Conservation (phyloP, 2,113 vertebrate genomes). For the Prolemur simus region DNA sequence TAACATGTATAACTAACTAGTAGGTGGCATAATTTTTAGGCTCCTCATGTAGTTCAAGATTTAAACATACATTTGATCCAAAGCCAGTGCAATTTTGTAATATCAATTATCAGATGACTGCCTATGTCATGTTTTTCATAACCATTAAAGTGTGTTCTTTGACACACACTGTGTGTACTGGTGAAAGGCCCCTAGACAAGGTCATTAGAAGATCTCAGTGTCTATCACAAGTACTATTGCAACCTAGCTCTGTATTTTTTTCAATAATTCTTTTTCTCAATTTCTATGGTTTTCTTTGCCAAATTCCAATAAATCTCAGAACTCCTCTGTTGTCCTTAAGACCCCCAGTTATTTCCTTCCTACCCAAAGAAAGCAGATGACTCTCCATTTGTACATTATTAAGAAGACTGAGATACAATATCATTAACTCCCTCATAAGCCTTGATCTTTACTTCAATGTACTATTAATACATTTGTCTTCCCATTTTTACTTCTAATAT, state of each 20-base stretch:
- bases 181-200: neutral
- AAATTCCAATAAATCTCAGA: neutral
- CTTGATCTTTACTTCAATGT: neutral
- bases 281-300: neutral
- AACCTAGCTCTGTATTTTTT: neutral
- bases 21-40: conserved; percentile 32
- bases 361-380: neutral
- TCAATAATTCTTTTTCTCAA: neutral
- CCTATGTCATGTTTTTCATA: neutral
- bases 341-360: neutral
- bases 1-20: neutral
- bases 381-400: neutral
- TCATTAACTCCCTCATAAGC: neutral
- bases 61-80: neutral
- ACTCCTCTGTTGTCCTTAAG: neutral
- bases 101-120: neutral
- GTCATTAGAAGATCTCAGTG: neutral
- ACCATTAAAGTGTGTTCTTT: neutral
- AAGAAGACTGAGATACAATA: neutral
- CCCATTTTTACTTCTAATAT: neutral
- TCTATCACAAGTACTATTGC: neutral
- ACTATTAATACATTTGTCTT: neutral
- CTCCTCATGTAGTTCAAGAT: neutral
- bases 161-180: too few relatives aligned
- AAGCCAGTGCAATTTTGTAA: neutral